Base-by-base conservation (phyloP, 1,140 invertebrate genomes). In the Procambarus clarkii region DNA sequence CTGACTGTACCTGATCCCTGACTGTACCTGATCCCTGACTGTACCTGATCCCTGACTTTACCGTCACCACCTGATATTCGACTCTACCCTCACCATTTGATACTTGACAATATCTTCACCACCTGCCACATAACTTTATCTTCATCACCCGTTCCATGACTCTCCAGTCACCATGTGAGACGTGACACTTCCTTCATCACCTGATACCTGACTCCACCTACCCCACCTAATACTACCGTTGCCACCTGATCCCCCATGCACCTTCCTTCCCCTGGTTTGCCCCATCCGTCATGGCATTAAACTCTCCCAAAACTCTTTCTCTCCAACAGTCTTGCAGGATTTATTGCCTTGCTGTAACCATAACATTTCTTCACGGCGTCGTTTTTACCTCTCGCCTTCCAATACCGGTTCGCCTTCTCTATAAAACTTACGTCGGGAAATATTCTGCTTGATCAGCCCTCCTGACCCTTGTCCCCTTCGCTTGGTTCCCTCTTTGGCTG, bases 371-470 rank as follows among this genome's bases (percentile, higher is more conserved):
- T 24, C 15, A 44, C 45, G n/a, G 54, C 18, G 5, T n/a, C 50
- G 8, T 54, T 54, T 54, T 54, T 54, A 9, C 13, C 71, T 86
- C 76, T 76, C 71, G n/a, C 71, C 8, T 11, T 64, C 83, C 69
- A 24, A 7, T 86, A 86, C 83, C 58, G 83, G 83, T 86, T 64
- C 46, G 21, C 46, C 83, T 86, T 54, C 83, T 86, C 83, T 76
- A 86, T 86, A 76, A 86, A 86, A 86, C 83, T 86, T 86, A 86
- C 76, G 83, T 76, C 76, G 83, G 83, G 71, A 86, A 86, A 86
- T 86, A 86, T 86, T 86, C 83, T 86, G 83, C 83, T 86, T 86
- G 83, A 86, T 86, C 83, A 86, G 83, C 83, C 83, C 83, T 64
- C 34, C 80, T 82, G 44, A 50, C 83, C 71, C 69, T 18, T 48